Conservation (phyloP, 2,888 invertebrate species). For the Lymantria monacha region DNA sequence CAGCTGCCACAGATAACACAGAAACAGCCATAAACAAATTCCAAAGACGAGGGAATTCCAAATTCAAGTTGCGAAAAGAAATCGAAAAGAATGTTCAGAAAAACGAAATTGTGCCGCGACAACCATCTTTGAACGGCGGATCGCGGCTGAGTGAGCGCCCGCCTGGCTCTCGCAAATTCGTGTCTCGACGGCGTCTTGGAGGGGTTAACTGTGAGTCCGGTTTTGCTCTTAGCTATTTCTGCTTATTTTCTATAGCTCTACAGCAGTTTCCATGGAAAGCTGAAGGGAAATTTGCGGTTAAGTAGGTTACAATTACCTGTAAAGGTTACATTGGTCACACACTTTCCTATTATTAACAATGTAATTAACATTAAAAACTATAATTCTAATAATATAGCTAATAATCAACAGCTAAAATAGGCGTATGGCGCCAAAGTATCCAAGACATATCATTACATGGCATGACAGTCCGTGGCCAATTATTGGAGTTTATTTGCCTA, state of each 20-base stretch:
- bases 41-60: constrained; percentile 45
- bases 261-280: constrained; percentile 34
- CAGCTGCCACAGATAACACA: constrained; percentile 40
- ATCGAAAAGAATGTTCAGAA: constrained; percentile 44
- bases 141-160: constrained; percentile 64
- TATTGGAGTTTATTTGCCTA: no score
- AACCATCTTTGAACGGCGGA: constrained; percentile 57
- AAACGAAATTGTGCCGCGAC: constrained; percentile 46
- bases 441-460: no score
- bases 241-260: constrained; percentile 27
- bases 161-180: constrained; percentile 56
- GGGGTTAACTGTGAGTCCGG: constrained; percentile 73
- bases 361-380: neutral
- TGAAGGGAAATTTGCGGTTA: constrained; percentile 22
- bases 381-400: neutral
- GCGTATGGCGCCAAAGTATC: no score
- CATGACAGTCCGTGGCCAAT: no score
- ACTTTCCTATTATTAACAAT: constrained; percentile 13
- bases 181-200: constrained; percentile 55
- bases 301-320: constrained; percentile 12
- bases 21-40: constrained; percentile 56
- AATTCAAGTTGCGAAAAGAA: constrained; percentile 46
- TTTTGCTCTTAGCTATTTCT: constrained; percentile 35
- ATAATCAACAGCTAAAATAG: no score
- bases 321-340: constrained; percentile 14